Percentiles rank a stretch among this genome's conserved stretches.
Evolutionary conservation across 2,113 vertebrate species (phyloP).

Genomic region (Addax nasomaculatus): DNA sequence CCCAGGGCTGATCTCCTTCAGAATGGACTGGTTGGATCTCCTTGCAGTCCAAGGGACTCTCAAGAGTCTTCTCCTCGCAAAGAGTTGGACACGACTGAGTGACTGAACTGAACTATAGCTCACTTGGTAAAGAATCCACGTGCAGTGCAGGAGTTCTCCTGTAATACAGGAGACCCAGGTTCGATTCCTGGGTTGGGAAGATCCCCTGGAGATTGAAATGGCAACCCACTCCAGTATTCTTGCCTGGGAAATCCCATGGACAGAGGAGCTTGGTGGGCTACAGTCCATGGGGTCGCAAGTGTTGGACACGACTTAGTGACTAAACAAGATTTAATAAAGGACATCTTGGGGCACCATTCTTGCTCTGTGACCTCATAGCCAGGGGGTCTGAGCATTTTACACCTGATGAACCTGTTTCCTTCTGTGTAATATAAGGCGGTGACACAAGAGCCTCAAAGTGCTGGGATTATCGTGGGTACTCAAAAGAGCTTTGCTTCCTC

Average conservation of each 20-base stretch:
- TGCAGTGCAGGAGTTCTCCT: not conserved
- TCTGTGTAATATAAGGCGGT: not conserved
- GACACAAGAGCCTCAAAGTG: not conserved
- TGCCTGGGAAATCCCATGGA: not conserved
- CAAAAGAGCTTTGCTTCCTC: not conserved
- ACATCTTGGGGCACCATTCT: not conserved
- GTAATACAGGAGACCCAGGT: not conserved
- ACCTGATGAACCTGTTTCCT: not conserved
- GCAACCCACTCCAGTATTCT: not conserved
- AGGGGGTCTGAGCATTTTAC: not conserved
- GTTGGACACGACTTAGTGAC: not conserved
- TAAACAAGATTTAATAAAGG: not conserved
- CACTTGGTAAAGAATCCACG: not conserved
- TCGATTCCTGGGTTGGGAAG: not conserved
- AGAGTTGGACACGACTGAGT: too few relatives aligned
- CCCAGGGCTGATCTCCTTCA: too few relatives aligned
- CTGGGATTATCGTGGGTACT: not conserved
- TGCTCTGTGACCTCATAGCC: not conserved
- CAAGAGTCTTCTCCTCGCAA: too few relatives aligned
- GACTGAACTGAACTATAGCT: not conserved
- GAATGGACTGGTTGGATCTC: too few relatives aligned
- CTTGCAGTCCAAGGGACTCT: too few relatives aligned
- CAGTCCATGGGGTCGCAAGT: not conserved
- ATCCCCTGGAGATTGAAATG: not conserved
- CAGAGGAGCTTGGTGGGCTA: not conserved